A percentile compares a stretch with the other conserved stretches of the same genome.
Evolutionary conservation across 2,113 vertebrate species (phyloP).

Genomic region (Pituophis catenifer): DNA sequence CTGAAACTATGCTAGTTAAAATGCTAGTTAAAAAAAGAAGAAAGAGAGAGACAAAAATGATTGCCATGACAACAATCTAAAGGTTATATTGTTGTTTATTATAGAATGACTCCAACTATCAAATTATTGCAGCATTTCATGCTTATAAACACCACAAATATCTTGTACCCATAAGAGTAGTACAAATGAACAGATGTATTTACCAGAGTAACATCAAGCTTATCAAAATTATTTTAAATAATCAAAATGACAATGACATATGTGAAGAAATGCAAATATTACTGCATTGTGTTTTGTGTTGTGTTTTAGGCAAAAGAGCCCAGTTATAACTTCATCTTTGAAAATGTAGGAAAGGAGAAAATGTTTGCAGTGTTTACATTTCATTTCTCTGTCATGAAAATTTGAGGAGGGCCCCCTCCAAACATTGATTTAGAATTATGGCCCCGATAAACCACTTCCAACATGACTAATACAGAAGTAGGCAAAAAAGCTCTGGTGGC

Average conservation of each 20-base stretch:
- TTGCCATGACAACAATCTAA: slow-evolving; percentile 23
- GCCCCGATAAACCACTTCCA: neutral
- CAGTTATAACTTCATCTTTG: neutral
- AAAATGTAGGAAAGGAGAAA: neutral
- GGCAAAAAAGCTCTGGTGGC: neutral
- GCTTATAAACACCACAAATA: neutral
- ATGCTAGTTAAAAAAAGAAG: neutral
- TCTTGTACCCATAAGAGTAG: neutral
- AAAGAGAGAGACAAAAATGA: neutral
- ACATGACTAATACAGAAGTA: neutral
- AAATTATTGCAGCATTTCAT: neutral
- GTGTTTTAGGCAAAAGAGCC: neutral
- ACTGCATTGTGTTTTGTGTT: neutral
- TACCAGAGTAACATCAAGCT: neutral
- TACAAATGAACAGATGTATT: neutral
- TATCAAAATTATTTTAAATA: neutral
- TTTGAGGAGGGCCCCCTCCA: neutral
- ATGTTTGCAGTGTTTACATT: neutral
- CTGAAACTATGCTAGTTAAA: neutral
- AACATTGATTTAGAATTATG: neutral
- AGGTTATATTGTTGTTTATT: neutral
- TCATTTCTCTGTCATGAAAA: neutral
- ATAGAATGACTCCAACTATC: neutral
- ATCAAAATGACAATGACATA: neutral
- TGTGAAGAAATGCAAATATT: neutral